Conservation (phyloP, 2,113 vertebrate genomes). For the Leiothrix lutea region DNA sequence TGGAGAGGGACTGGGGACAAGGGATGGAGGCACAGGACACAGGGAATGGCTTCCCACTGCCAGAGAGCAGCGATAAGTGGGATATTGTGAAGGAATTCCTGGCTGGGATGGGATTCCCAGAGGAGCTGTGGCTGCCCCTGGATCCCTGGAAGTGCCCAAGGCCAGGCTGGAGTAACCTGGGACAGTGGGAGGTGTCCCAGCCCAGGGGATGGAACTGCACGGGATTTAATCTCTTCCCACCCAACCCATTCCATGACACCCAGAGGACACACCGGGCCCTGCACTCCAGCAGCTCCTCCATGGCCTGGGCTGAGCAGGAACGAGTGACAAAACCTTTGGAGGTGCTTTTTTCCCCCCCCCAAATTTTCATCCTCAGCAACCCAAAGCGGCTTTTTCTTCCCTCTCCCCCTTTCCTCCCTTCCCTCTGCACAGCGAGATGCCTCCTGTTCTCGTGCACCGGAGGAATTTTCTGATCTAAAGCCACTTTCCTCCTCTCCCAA, state of each 20-base stretch:
- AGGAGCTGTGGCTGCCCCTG: not conserved
- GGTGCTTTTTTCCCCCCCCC: fast-evolving
- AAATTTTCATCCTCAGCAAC: fast-evolving
- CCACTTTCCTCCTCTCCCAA: not conserved
- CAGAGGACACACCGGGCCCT: fast-evolving
- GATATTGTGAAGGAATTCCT: not conserved
- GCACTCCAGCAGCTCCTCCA: fast-evolving
- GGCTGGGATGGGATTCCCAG: fast-evolving
- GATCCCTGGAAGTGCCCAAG: not conserved
- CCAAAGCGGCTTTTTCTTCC: not conserved
- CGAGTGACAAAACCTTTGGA: fast-evolving
- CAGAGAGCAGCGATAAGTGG: fast-evolving
- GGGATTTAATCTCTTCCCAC: not conserved
- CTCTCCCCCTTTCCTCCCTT: not conserved
- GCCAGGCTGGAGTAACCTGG: fast-evolving
- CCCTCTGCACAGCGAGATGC: not conserved
- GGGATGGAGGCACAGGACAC: not conserved
- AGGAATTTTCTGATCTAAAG: not conserved
- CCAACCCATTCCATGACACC: fast-evolving
- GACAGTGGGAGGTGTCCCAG: not conserved
- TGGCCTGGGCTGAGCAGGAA: not conserved
- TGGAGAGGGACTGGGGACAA: not conserved
- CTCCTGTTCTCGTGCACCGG: fast-evolving
- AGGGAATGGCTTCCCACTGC: not conserved
- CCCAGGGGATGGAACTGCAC: not conserved